Evolutionary conservation across 2,797 vertebrate species (phyloP), one percentile per base, ranked within the genome.

Genomic region (Petrocephalus sullivani): DNA sequence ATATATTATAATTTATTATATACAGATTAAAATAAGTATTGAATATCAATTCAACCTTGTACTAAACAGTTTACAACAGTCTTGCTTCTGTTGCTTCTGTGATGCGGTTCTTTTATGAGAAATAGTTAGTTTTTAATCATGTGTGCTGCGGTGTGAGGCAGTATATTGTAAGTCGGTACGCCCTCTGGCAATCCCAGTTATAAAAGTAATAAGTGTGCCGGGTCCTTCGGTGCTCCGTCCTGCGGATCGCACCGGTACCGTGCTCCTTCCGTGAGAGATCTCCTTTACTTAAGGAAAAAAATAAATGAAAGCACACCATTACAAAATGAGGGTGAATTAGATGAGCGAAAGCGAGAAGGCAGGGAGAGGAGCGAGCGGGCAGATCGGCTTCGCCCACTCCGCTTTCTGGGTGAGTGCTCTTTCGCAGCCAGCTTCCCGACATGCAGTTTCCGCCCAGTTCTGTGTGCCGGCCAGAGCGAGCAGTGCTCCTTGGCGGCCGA

Each of bases 391-490:
- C 91, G 91, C 89, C 92, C 91, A 93, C 93, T 92, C 91, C 91
- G 96, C 91, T 94, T 94, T 94, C 90, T 95, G 94, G 95, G 88
- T 88, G 75, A 87, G 89, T 89, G 82, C 78, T 49, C 37, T 67
- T 82, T 56, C 56, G 10, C 95, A 94, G 94, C 93, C 93, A 92
- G 93, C 92, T 90, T 85, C 83, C 84, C 87, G 64, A 85, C 84
- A 85, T 91, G 92, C 92, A 92, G 95, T 96, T 94, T 96, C 95
- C 96, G 95, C 96, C 96, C 96, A 96, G 95, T 93, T 94, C 92
- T 92, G 90, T 92, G 92, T 93, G 90, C 92, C 92, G 94, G 94
- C 93, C 94, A 93, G 88, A 92, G 93, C 93, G 91, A 85, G 87
- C 88, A 89, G 89, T 87, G 86, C 86, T n/a, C 85, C 58, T 64